These are phyloP conservation scores for Vidua chalybeata DNA, from an alignment of 2,113 vertebrate species.

Conservation along the genomic window DNA sequence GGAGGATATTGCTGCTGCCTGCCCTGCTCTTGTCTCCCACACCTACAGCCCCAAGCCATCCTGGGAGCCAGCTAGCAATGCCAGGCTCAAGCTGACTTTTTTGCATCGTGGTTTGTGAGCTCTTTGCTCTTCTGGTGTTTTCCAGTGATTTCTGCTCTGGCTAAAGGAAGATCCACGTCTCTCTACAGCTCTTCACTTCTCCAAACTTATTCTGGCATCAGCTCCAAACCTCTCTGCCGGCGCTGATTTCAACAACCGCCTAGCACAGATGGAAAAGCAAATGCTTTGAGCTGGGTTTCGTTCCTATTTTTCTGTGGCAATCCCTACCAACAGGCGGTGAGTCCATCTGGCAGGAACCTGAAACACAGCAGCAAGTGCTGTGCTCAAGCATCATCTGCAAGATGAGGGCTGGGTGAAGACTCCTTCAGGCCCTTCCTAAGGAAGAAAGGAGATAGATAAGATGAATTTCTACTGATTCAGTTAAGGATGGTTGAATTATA, in stretches of 20 bases:
- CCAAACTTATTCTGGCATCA: not conserved
- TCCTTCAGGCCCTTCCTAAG: not conserved
- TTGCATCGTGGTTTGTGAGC: fast-evolving
- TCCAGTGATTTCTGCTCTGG: not conserved
- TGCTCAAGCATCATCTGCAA: not conserved
- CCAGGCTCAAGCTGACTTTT: not conserved
- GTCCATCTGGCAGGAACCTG: conserved; percentile 29
- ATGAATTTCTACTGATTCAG: not conserved
- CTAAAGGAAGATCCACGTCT: not conserved
- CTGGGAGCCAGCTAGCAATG: not conserved
- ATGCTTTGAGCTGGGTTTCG: not conserved
- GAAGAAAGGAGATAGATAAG: not conserved
- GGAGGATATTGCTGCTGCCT: not conserved
- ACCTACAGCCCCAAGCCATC: not conserved
- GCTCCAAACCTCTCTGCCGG: not conserved
- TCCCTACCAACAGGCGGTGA: not conserved
- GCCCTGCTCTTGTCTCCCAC: not conserved
- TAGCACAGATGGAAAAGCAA: conserved; percentile 58
- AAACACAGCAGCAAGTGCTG: not conserved
- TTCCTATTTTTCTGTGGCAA: not conserved
- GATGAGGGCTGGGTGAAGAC: not conserved
- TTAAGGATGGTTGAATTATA: not conserved
- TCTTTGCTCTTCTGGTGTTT: not conserved
- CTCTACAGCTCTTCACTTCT: not conserved
- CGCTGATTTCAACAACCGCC: not conserved